Evolutionary conservation across 2,888 invertebrate genomes (phyloP).

Genomic region (Gastrophysa polygoni): DNA sequence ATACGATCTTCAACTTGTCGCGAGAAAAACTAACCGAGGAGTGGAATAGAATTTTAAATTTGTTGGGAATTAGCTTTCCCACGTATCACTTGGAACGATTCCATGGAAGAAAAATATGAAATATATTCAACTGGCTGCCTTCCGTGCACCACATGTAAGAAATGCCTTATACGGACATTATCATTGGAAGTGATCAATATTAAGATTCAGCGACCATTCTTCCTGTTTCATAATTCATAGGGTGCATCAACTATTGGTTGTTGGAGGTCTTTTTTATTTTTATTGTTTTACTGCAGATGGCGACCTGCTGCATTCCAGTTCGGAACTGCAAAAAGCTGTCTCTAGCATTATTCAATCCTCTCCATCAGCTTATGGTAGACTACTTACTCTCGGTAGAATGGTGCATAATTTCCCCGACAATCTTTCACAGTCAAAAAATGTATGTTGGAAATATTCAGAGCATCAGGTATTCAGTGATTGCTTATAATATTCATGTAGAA

Average conservation of each 20-base stretch:
- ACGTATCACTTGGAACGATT: conserved; percentile 46
- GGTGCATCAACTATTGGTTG: conserved; percentile 37
- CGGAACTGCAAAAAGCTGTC: conserved; percentile 14
- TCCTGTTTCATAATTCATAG: conserved; percentile 50
- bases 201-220: conserved; percentile 44
- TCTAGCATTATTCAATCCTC: not conserved
- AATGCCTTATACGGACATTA: conserved; percentile 35
- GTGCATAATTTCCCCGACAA: not conserved
- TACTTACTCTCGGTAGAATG: no score
- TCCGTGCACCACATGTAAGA: conserved; percentile 23
- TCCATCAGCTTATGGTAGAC: not conserved
- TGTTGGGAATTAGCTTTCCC: conserved; percentile 51
- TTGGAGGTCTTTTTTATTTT: conserved; percentile 34
- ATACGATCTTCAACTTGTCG: conserved; percentile 39
- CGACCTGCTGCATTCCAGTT: conserved; percentile 35
- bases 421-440: no score
- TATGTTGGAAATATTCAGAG: no score
- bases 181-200: conserved; percentile 36
- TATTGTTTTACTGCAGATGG: conserved; percentile 40
- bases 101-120: conserved; percentile 39
- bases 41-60: conserved; percentile 49
- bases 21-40: conserved; percentile 33
- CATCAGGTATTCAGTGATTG: no score
- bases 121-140: conserved; percentile 32
- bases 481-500: no score